phyloP scores from a whole-genome alignment of 1,140 invertebrate species.

The Microplitis mediator region DNA sequence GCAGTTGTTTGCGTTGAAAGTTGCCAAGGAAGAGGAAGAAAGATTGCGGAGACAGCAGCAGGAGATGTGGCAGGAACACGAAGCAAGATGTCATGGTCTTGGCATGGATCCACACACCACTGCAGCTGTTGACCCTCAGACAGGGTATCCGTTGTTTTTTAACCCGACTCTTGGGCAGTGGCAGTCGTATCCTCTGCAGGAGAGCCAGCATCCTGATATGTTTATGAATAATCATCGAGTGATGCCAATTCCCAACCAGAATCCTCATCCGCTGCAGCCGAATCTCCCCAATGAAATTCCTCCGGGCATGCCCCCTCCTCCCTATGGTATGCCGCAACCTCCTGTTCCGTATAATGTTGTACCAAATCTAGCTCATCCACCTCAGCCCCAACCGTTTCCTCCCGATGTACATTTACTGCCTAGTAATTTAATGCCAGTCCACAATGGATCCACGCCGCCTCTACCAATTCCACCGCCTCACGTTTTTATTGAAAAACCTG shows the following conservation, averaged over 20 bases:
- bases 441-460: constrained; percentile 37
- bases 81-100: constrained; percentile 67
- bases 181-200: constrained; percentile 64
- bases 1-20: constrained; percentile 78
- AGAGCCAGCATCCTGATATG: constrained; percentile 16
- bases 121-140: constrained; percentile 63
- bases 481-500: constrained; percentile 36
- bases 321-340: constrained; percentile 21
- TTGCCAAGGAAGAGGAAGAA: constrained; percentile 73
- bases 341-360: constrained; percentile 13
- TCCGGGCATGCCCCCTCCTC: constrained; percentile 40
- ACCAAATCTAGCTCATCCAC: constrained; percentile 18
- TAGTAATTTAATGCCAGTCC: constrained; percentile 43
- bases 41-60: constrained; percentile 67
- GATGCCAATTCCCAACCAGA: constrained; percentile 39
- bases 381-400: constrained; percentile 38
- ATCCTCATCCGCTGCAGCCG: constrained; percentile 37
- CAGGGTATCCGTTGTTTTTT: constrained; percentile 66
- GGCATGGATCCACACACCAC: constrained; percentile 67
- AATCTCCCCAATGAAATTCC: constrained; percentile 15
- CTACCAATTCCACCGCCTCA: constrained; percentile 33
- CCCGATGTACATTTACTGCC: constrained; percentile 35
- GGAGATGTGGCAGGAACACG: constrained; percentile 69
- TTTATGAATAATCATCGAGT: neutral
- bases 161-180: constrained; percentile 68